Conservation (phyloP, 2,888 invertebrate genomes). For the Biston stratarius region DNA sequence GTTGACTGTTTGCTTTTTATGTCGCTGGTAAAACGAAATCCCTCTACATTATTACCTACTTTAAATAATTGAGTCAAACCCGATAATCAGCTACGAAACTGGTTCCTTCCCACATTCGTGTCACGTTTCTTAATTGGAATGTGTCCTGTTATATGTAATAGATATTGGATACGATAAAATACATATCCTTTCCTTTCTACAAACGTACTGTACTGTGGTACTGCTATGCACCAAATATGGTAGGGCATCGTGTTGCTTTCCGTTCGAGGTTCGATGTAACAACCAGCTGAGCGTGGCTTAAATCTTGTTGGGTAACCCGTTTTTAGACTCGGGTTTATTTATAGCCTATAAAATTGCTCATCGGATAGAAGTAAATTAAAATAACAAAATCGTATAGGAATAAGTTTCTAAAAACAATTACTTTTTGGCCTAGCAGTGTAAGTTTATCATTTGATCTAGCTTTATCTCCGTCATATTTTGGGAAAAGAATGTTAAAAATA, state of each 20-base stretch:
- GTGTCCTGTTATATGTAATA: slow-evolving; percentile 54
- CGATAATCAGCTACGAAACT: slow-evolving; percentile 31
- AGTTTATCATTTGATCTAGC: too few species aligned
- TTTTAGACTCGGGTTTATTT: slow-evolving; percentile 2
- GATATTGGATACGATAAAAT: slow-evolving; percentile 41
- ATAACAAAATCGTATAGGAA: too few species aligned
- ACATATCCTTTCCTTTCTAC: slow-evolving; percentile 56
- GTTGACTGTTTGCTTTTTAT: background rate
- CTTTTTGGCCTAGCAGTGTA: too few species aligned
- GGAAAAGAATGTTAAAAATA: too few species aligned
- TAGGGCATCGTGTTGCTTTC: slow-evolving; percentile 50
- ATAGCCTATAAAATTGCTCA: background rate
- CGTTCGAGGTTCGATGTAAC: slow-evolving; percentile 66
- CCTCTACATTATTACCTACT: background rate
- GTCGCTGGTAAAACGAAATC: background rate
- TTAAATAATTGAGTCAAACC: slow-evolving; percentile 14
- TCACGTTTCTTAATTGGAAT: slow-evolving; percentile 58
- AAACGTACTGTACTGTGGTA: slow-evolving; percentile 40
- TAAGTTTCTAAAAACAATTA: too few species aligned
- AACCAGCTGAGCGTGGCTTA: slow-evolving; percentile 58
- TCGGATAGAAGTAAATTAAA: too few species aligned
- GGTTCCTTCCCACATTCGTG: slow-evolving; percentile 47
- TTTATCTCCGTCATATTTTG: too few species aligned
- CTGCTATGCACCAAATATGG: slow-evolving; percentile 67
- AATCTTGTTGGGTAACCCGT: slow-evolving; percentile 29